Evolutionary conservation across 2,888 invertebrate genomes (phyloP).

Genomic region (Tachina grossa): DNA sequence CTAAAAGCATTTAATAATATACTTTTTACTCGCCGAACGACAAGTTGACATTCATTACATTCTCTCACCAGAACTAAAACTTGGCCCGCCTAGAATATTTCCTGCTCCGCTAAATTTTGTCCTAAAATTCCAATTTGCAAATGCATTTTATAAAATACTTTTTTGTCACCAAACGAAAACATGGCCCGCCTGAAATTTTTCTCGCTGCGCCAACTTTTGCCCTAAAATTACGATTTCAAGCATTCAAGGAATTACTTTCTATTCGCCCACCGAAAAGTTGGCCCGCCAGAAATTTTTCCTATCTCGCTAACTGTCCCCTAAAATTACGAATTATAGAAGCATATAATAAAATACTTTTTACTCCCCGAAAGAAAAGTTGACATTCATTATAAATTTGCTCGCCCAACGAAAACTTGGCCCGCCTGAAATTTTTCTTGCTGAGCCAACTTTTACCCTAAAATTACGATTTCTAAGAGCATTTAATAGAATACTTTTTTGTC

Average conservation of each 20-base stretch:
- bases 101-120: no score
- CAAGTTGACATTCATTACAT: no score
- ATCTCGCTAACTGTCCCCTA: neutral
- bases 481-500: neutral
- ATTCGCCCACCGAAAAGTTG: neutral
- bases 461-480: neutral
- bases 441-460: neutral
- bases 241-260: neutral
- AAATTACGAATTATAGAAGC: no score
- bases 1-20: neutral
- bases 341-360: no score
- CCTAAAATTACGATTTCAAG: neutral
- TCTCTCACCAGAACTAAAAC: no score
- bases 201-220: neutral
- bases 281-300: slow-evolving; percentile 17
- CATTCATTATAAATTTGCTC: no score
- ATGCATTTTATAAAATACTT: no score
- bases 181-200: slow-evolving; percentile 22
- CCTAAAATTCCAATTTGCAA: neutral
- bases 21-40: neutral
- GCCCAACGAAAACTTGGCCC: neutral
- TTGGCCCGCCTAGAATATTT: slow-evolving; percentile 5
- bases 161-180: neutral
- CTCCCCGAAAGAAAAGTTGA: neutral
- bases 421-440: neutral